Conservation (phyloP, 2,113 vertebrate genomes). For the Indicator maculatus region DNA sequence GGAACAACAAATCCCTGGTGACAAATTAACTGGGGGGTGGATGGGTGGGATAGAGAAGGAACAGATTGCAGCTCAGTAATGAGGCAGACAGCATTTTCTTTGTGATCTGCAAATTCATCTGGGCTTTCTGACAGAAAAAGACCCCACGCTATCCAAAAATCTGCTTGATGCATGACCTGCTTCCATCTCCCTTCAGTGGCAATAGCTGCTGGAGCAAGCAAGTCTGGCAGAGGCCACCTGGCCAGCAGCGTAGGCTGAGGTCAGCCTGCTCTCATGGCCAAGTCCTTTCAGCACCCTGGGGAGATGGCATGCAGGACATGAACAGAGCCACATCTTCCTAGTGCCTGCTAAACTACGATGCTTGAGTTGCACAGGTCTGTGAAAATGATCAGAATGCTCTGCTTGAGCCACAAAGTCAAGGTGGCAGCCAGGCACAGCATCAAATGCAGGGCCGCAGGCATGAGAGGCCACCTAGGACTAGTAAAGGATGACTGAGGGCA, state of each 20-base stretch:
- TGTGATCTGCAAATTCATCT: not conserved
- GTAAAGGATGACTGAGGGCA: not conserved
- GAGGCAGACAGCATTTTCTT: conserved; percentile 19
- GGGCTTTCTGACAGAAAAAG: not conserved
- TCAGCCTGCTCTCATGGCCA: fast-evolving
- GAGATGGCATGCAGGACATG: not conserved
- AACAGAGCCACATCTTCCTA: not conserved
- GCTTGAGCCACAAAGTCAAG: fast-evolving
- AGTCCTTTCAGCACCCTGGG: not conserved
- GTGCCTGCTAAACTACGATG: not conserved
- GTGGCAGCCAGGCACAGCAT: not conserved
- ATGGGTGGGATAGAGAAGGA: not conserved
- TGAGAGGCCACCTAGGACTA: not conserved
- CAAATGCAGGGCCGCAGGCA: not conserved
- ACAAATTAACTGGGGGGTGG: not conserved
- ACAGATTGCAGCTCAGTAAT: conserved; percentile 31
- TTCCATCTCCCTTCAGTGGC: not conserved
- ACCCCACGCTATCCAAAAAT: not conserved
- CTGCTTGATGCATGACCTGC: not conserved
- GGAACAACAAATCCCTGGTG: conserved; percentile 1
- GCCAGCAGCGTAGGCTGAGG: not conserved
- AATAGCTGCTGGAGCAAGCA: not conserved
- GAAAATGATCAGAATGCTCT: not conserved
- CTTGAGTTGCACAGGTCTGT: not conserved
- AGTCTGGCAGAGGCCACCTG: not conserved